Evolutionary conservation across 2,113 vertebrate genomes (phyloP).

Genomic region (Piaya cayana): DNA sequence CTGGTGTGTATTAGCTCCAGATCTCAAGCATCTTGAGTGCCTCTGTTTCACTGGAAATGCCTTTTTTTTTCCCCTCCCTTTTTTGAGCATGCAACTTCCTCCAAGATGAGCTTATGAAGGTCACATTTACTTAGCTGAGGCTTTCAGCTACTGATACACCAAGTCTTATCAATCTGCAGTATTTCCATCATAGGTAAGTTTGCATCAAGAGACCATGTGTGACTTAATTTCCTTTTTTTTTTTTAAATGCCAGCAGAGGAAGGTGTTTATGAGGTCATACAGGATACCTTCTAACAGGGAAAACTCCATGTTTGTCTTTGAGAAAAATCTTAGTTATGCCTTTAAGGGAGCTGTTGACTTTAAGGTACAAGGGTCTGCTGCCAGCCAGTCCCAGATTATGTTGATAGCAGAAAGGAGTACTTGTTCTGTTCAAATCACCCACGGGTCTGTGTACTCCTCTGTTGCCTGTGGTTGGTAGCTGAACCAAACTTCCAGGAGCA

Average conservation of each 20-base stretch:
- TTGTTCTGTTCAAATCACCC: not conserved
- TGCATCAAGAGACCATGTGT: not conserved
- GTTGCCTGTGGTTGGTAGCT: not conserved
- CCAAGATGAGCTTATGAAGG: slow-evolving; percentile 41
- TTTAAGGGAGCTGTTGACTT: not conserved
- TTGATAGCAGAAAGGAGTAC: not conserved
- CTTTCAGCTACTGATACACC: slow-evolving; percentile 11
- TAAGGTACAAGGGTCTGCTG: slow-evolving; percentile 23
- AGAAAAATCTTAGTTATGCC: not conserved
- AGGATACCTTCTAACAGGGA: not conserved
- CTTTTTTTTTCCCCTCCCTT: slow-evolving; percentile 5
- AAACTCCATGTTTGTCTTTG: not conserved
- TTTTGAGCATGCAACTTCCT: slow-evolving; percentile 42
- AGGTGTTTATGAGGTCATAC: not conserved
- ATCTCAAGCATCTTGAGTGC: slow-evolving; percentile 49
- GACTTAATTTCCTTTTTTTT: not conserved
- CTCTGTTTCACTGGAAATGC: slow-evolving; percentile 39
- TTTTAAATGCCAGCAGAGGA: not conserved
- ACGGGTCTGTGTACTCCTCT: not conserved
- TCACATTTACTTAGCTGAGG: slow-evolving; percentile 15
- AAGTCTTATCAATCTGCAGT: not conserved
- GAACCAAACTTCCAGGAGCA: not conserved
- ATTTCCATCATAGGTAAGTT: not conserved
- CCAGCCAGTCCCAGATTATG: not conserved
- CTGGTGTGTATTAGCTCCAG: slow-evolving; percentile 63